phyloP scores from a whole-genome alignment of 2,888 invertebrate genomes.

The Heliconius hortense region DNA sequence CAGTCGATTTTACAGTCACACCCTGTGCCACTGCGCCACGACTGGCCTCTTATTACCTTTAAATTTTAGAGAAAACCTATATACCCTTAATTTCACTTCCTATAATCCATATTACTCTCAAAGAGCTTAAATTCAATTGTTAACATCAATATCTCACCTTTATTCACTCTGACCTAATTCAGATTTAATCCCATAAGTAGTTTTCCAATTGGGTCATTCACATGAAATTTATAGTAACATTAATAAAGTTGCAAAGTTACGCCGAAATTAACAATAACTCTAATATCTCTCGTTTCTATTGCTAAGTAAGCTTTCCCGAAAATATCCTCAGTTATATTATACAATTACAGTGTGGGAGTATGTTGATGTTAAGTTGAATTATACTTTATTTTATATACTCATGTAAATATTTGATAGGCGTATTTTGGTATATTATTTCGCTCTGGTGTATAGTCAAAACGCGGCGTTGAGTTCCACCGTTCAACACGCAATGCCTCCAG shows the following conservation, averaged over 20 bases:
- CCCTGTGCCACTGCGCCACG: too few species aligned
- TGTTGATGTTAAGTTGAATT: not conserved
- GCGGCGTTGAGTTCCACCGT: too few species aligned
- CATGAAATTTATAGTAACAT: slow-evolving; percentile 1
- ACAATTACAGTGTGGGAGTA: not conserved
- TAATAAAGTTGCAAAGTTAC: not conserved
- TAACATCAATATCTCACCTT: not conserved
- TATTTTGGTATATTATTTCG: not conserved
- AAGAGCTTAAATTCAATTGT: not conserved
- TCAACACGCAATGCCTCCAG: too few species aligned
- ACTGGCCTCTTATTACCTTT: too few species aligned
- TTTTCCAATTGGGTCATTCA: not conserved
- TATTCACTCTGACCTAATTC: not conserved
- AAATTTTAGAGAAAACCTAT: too few species aligned
- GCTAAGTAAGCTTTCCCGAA: not conserved
- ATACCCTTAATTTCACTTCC: not conserved
- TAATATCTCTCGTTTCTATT: not conserved
- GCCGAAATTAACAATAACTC: not conserved
- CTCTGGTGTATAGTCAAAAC: not conserved
- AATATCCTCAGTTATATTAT: not conserved
- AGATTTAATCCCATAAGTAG: slow-evolving; percentile 5
- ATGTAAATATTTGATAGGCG: not conserved
- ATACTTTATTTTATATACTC: not conserved
- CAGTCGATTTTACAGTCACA: too few species aligned
- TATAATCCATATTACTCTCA: not conserved